These are phyloP conservation scores for Dendrocopos noguchii DNA, from an alignment of 2,113 vertebrate genomes.

Conservation along the genomic window DNA sequence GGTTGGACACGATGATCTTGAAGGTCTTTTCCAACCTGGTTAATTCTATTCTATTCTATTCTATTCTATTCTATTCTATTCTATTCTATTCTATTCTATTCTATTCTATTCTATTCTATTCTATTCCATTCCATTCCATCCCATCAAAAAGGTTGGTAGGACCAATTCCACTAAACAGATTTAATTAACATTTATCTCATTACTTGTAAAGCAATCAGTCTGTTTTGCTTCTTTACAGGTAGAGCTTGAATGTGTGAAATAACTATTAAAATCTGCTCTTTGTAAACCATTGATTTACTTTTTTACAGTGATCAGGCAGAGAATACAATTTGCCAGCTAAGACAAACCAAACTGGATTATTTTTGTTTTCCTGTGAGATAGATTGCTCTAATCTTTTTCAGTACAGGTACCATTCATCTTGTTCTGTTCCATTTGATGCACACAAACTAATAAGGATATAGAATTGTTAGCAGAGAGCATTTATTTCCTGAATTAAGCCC, in stretches of 20 bases:
- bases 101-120: too few species aligned
- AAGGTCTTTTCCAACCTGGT: too few species aligned
- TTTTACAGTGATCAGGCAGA: not conserved
- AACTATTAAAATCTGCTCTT: conserved; percentile 6
- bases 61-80: too few species aligned
- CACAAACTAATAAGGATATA: conserved; percentile 59
- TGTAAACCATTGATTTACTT: not conserved
- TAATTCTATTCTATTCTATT: too few species aligned
- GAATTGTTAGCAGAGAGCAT: conserved; percentile 53
- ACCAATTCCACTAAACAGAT: not conserved
- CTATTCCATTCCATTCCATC: too few species aligned
- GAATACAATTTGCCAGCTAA: not conserved
- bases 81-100: too few species aligned
- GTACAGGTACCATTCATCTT: conserved; percentile 42
- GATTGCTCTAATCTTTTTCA: conserved; percentile 58
- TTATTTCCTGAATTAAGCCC: conserved; percentile 64
- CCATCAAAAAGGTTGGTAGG: not conserved
- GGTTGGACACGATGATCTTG: too few species aligned
- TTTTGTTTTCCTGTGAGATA: not conserved
- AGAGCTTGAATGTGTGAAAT: not conserved
- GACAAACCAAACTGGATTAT: not conserved
- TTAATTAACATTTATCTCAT: not conserved
- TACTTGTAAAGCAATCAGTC: not conserved
- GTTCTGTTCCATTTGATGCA: conserved; percentile 24
- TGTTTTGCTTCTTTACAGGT: not conserved